A percentile compares a stretch with the other conserved stretches of the same genome.
These are phyloP conservation scores for Rhagologus leucostigma DNA, from an alignment of 2,113 vertebrate species.

Conservation along the genomic window DNA sequence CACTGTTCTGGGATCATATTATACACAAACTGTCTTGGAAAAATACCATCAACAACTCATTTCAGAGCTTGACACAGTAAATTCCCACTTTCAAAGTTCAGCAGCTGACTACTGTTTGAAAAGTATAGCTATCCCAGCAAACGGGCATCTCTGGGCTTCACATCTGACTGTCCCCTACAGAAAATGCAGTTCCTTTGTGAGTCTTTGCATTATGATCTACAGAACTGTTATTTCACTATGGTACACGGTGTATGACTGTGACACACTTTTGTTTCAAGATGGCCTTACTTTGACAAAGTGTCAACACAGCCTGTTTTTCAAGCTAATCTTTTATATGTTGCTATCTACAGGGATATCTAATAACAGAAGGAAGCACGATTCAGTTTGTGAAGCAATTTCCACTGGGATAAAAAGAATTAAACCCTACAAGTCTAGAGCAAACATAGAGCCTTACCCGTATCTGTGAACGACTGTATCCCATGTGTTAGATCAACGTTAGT, in stretches of 20 bases:
- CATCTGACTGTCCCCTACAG: not conserved
- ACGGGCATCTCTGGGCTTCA: not conserved
- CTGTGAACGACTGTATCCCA: conserved; percentile 95
- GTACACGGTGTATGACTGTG: not conserved
- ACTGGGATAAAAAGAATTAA: not conserved
- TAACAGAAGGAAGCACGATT: not conserved
- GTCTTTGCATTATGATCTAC: no score
- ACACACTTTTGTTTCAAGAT: not conserved
- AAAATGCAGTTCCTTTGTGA: not conserved
- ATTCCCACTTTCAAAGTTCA: not conserved
- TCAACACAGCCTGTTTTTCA: not conserved
- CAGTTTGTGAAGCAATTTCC: not conserved
- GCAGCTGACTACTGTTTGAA: not conserved
- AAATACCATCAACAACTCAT: not conserved
- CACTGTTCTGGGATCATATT: not conserved
- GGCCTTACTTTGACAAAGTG: not conserved
- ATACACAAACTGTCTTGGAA: not conserved
- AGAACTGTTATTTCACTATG: not conserved
- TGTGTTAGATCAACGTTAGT: conserved; percentile 92
- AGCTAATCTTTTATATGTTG: not conserved
- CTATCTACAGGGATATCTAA: not conserved
- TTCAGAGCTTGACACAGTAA: not conserved
- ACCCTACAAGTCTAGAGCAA: not conserved
- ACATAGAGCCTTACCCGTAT: conserved; percentile 81
- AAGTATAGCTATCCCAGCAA: not conserved